Percentiles rank a stretch among this genome's conserved stretches.
Evolutionary conservation across 2,113 vertebrate genomes (phyloP).

Genomic region (Fukomys damarensis): DNA sequence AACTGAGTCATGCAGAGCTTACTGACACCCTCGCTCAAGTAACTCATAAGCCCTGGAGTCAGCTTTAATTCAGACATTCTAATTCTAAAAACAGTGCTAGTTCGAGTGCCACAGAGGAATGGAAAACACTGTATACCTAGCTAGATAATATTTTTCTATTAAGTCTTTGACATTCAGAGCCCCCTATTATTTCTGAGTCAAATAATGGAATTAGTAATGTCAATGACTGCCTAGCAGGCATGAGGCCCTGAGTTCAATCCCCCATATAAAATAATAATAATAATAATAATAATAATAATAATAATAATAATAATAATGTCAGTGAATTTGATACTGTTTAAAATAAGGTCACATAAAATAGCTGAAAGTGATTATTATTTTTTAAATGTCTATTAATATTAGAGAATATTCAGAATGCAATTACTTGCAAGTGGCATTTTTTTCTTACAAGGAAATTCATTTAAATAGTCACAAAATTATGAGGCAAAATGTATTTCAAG

Average conservation of each 20-base stretch:
- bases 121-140: background rate
- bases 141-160: background rate
- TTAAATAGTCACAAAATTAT: slow-evolving; percentile 43
- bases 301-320: background rate
- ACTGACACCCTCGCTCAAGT: background rate
- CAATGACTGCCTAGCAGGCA: too few relatives aligned
- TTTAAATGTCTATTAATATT: slow-evolving; percentile 23
- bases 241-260: too few relatives aligned
- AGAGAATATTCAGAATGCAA: slow-evolving; percentile 35
- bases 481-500: slow-evolving; percentile 29
- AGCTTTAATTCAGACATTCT: background rate
- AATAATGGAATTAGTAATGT: background rate
- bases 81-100: background rate
- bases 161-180: background rate
- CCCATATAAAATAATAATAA: too few relatives aligned
- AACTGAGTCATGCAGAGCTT: background rate
- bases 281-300: background rate
- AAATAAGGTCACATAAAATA: slow-evolving; percentile 32
- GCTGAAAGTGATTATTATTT: slow-evolving; percentile 10
- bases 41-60: background rate
- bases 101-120: background rate
- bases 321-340: slow-evolving; percentile 47
- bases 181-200: background rate
- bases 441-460: background rate
- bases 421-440: background rate